Percentiles rank a stretch among this genome's conserved stretches.
These are phyloP conservation scores for Paracanthobrama guichenoti DNA, from an alignment of 2,113 vertebrate species.

Conservation along the genomic window DNA sequence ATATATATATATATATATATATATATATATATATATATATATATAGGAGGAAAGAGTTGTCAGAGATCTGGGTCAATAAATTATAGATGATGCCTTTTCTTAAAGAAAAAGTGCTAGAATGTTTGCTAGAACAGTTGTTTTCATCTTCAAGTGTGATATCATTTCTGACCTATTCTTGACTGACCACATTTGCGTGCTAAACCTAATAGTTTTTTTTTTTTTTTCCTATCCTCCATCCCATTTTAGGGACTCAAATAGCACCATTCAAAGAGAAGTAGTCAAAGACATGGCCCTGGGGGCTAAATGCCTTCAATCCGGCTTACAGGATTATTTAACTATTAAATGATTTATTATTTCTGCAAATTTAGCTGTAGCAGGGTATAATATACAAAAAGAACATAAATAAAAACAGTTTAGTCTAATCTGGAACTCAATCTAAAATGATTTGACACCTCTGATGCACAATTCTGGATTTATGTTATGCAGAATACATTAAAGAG, in stretches of 20 bases:
- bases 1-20: too few species aligned
- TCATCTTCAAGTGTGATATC: conserved; percentile 29
- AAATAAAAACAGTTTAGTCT: neutral
- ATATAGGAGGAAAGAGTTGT: neutral
- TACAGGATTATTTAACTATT: neutral
- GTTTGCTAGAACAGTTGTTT: conserved; percentile 51
- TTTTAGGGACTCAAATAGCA: conserved; percentile 1
- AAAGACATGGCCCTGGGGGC: neutral
- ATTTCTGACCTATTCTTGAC: conserved; percentile 39
- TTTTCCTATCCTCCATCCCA: neutral
- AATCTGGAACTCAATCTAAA: neutral
- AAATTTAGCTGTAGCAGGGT: neutral
- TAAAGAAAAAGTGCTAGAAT: conserved; percentile 34
- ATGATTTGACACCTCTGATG: neutral
- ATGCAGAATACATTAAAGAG: neutral
- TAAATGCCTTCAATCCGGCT: neutral
- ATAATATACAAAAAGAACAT: neutral
- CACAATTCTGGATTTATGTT: neutral
- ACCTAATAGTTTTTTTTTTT: conserved; percentile 47
- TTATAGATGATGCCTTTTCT: conserved; percentile 52
- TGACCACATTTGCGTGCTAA: conserved; percentile 42
- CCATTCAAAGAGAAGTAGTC: neutral
- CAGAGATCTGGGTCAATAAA: conserved; percentile 61
- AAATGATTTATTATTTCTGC: too few species aligned
- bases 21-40: too few species aligned